Evolutionary conservation across 2,888 invertebrate species (phyloP).

Genomic region (Micoletzkya japonica): DNA sequence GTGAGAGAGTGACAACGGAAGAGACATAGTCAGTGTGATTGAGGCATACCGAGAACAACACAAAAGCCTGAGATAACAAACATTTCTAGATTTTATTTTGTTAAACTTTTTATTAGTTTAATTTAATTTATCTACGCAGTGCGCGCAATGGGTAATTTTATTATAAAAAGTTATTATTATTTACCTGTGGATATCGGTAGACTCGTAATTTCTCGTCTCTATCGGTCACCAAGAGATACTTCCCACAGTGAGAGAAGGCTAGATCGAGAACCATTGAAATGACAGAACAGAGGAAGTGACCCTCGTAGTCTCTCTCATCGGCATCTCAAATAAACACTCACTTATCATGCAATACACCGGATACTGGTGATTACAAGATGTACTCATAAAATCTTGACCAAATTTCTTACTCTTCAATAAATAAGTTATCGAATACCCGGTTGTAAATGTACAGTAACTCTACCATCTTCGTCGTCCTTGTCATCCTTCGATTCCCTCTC

Average conservation of each 20-base stretch:
- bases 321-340: constrained; percentile 2
- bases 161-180: neutral
- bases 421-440: neutral
- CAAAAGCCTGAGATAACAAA: constrained; percentile 17
- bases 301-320: constrained; percentile 32
- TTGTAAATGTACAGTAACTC: too few species aligned
- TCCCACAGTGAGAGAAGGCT: constrained; percentile 36
- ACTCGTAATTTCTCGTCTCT: constrained; percentile 54
- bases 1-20: neutral
- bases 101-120: neutral
- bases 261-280: constrained; percentile 52
- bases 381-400: neutral
- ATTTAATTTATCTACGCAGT: neutral
- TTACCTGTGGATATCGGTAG: constrained; percentile 45
- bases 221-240: constrained; percentile 43
- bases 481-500: constrained; percentile 15
- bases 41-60: constrained; percentile 14
- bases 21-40: constrained; percentile 26
- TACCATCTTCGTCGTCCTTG: constrained; percentile 25
- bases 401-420: neutral
- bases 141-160: neutral
- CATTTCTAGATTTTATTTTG: neutral
- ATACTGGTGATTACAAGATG: neutral
- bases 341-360: neutral
- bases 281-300: constrained; percentile 39